Evolutionary conservation across 37 sponge, comb jelly and placozoan genomes (phyloP).

Genomic region (Eunapius fragilis): DNA sequence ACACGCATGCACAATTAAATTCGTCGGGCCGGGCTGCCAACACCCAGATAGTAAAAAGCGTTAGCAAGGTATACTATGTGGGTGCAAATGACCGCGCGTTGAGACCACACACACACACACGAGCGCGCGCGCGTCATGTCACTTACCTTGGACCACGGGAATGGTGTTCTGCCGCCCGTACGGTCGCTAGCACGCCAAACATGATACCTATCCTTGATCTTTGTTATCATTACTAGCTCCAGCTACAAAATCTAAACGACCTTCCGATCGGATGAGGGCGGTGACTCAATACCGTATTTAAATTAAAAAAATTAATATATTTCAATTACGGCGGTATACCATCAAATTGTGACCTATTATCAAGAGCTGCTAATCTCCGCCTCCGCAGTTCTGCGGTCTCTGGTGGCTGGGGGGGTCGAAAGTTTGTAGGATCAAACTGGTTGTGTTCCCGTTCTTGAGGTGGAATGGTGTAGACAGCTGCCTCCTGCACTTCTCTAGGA

Average conservation of each 20-base stretch:
- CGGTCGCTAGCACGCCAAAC: neutral
- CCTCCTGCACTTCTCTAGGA: neutral
- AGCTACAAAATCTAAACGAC: too few species aligned
- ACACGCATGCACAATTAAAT: too few species aligned
- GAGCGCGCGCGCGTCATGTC: too few species aligned
- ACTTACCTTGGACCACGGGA: constrained; percentile 3
- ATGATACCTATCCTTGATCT: neutral
- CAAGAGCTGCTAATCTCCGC: neutral
- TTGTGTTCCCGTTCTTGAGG: neutral
- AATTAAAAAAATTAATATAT: neutral
- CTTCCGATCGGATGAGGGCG: neutral
- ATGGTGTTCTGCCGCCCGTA: neutral
- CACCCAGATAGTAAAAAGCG: too few species aligned
- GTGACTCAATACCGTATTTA: neutral
- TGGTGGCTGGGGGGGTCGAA: neutral
- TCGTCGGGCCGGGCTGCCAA: too few species aligned
- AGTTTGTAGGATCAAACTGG: neutral
- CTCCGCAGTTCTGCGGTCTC: neutral
- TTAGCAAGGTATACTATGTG: neutral
- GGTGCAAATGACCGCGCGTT: neutral
- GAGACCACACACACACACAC: too few species aligned
- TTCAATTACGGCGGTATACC: neutral
- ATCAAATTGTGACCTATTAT: neutral
- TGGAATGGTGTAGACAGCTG: neutral
- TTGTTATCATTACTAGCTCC: neutral